Conservation (phyloP, 2,888 invertebrate species). For the Xylocampa areola region DNA sequence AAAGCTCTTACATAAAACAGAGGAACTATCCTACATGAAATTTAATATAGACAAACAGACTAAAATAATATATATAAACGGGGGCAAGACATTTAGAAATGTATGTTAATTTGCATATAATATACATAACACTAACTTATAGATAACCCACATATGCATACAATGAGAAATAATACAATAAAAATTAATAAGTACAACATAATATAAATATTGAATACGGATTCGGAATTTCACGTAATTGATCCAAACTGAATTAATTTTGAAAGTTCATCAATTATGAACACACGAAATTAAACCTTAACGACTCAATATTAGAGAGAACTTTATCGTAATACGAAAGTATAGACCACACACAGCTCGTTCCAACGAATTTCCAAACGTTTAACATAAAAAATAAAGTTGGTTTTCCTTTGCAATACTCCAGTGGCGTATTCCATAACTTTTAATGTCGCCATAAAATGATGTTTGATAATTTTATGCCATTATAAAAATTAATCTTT, state of each 20-base stretch:
- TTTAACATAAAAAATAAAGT: neutral
- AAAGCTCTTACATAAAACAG: no score
- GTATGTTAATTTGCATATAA: constrained; percentile 19
- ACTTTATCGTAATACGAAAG: neutral
- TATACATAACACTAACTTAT: constrained; percentile 11
- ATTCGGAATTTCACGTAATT: constrained; percentile 16
- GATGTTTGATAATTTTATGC: constrained; percentile 17
- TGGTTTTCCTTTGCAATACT: neutral
- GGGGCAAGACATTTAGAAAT: neutral
- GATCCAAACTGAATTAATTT: constrained; percentile 4
- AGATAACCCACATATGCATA: constrained; percentile 16
- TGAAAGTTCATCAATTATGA: neutral
- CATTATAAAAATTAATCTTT: constrained; percentile 9
- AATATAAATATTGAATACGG: constrained; percentile 26
- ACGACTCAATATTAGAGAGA: fast-evolving
- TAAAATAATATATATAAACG: neutral
- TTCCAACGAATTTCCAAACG: neutral
- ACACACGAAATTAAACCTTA: constrained; percentile 3
- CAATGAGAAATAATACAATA: constrained; percentile 31
- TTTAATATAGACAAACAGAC: no score
- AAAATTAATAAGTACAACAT: constrained; percentile 17
- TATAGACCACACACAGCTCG: neutral
- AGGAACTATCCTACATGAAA: no score
- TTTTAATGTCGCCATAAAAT: constrained; percentile 7
- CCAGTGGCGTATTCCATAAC: neutral